A percentile compares a stretch with the other conserved stretches of the same genome.
phyloP scores from a whole-genome alignment of 2,888 invertebrate genomes.

The Atrina japonica region DNA sequence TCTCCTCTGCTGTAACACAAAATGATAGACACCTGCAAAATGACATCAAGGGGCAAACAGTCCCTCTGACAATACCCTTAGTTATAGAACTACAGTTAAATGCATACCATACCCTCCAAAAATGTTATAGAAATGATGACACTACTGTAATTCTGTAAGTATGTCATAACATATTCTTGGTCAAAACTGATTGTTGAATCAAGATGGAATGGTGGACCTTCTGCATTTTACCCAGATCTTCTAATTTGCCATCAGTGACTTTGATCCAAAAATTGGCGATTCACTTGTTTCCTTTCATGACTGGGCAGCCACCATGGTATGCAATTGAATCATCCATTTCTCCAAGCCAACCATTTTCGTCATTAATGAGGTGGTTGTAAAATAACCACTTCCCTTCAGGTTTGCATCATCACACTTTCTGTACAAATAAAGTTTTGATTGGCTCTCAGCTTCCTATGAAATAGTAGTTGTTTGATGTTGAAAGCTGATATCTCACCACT shows the following conservation, averaged over 20 bases:
- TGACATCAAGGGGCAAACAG: no score
- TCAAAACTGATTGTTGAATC: slow-evolving; percentile 1
- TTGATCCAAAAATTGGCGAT: slow-evolving; percentile 75
- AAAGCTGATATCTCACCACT: slow-evolving; percentile 54
- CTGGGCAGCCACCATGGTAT: slow-evolving; percentile 71
- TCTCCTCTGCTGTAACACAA: no score
- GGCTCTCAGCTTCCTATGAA: slow-evolving; percentile 13
- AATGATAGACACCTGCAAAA: no score
- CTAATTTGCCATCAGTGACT: slow-evolving; percentile 57
- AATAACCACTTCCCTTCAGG: slow-evolving; percentile 64
- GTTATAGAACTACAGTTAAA: no score
- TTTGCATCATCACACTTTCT: slow-evolving; percentile 61
- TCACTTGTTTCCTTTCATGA: slow-evolving; percentile 68
- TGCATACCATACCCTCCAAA: no score
- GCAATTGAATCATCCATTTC: slow-evolving; percentile 56
- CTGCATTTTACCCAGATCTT: slow-evolving; percentile 55
- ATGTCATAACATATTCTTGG: slow-evolving; percentile 30
- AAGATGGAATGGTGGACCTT: slow-evolving; percentile 32
- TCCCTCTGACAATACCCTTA: no score
- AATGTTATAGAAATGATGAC: no score
- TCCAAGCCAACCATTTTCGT: slow-evolving; percentile 68
- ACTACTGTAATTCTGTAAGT: no score
- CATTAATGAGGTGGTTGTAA: slow-evolving; percentile 68
- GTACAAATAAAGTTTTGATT: no score
- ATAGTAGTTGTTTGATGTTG: slow-evolving; percentile 53